Evolutionary conservation across 2,113 vertebrate genomes (phyloP).

Genomic region (Bolborhynchus lineola): DNA sequence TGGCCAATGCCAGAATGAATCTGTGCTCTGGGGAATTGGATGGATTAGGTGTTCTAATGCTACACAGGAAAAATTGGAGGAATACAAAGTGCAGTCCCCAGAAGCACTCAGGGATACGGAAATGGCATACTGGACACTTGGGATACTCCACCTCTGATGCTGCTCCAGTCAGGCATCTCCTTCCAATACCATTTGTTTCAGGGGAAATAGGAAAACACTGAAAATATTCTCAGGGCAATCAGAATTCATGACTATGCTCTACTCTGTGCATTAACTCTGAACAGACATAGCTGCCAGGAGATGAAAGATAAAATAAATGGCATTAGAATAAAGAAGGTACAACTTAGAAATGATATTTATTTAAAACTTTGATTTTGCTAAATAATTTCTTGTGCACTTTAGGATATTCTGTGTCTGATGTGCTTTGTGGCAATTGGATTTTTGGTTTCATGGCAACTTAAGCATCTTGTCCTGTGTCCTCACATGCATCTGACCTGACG

Average conservation of each 20-base stretch:
- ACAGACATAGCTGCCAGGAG: neutral
- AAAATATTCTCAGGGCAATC: neutral
- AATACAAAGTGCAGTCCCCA: accelerated
- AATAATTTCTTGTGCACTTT: neutral
- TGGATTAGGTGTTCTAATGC: neutral
- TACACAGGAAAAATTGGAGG: neutral
- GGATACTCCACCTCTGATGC: neutral
- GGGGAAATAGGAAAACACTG: neutral
- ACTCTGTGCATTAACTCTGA: neutral
- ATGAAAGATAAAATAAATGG: neutral
- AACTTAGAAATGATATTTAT: neutral
- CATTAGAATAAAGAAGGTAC: neutral
- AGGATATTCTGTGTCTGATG: neutral
- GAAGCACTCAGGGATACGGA: accelerated
- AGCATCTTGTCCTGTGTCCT: neutral
- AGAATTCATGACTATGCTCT: neutral
- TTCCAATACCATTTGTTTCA: neutral
- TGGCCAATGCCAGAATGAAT: no score
- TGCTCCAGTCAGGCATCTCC: neutral
- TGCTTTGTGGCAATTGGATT: neutral
- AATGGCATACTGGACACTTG: neutral
- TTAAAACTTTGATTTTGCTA: neutral
- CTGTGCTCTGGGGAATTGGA: accelerated
- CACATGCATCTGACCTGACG: neutral
- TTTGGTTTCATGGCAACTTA: neutral